Evolutionary conservation across 1,140 invertebrate genomes (phyloP).

Genomic region (Triops cancriformis): DNA sequence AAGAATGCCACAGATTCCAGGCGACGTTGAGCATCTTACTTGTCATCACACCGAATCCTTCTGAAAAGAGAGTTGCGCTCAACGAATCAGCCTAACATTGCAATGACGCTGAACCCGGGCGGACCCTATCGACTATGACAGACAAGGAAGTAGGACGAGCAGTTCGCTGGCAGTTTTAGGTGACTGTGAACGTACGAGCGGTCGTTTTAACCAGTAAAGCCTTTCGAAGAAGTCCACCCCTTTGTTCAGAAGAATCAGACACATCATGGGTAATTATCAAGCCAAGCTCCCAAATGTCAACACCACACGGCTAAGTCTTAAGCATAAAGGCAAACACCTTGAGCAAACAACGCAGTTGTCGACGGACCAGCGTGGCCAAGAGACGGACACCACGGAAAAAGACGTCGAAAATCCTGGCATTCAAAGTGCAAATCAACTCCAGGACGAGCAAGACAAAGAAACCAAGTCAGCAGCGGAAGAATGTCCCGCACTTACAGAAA

Average conservation of each 20-base stretch:
- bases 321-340: not conserved
- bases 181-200: not conserved
- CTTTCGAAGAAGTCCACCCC: too few relatives aligned
- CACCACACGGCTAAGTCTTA: not conserved
- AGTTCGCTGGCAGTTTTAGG: not conserved
- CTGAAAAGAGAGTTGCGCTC: not conserved
- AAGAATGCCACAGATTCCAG: too few relatives aligned
- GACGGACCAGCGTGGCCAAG: not conserved
- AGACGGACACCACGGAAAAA: not conserved
- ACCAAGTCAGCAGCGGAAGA: constrained; percentile 6
- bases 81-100: not conserved
- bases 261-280: not conserved
- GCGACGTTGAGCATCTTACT: not conserved
- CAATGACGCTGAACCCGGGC: not conserved
- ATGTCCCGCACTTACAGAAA: constrained; percentile 37
- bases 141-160: not conserved
- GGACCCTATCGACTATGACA: not conserved
- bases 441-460: not conserved
- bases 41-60: not conserved
- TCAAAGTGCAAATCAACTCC: not conserved
- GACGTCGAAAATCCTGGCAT: not conserved
- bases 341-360: not conserved
- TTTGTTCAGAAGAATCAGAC: not conserved
- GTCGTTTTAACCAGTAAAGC: not conserved
- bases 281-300: not conserved